Conservation (phyloP, 2,888 invertebrate genomes). For the Caenorhabditis virilis region DNA sequence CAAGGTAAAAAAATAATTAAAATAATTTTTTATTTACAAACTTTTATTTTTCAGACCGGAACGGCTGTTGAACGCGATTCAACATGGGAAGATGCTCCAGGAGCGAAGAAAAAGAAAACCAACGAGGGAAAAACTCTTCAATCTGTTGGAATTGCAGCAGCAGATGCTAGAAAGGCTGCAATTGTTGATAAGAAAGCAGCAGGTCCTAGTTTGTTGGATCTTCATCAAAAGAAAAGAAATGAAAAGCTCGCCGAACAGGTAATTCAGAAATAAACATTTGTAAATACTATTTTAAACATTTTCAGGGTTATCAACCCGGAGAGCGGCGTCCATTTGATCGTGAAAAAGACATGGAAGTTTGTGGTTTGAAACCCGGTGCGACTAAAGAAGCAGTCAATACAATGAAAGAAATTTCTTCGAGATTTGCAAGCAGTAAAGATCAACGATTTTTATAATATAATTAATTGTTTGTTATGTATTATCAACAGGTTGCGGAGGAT, state of each 20-base stretch:
- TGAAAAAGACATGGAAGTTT: constrained; percentile 56
- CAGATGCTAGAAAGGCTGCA: constrained; percentile 24
- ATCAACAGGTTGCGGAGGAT: constrained; percentile 27
- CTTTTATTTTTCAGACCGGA: too few relatives aligned
- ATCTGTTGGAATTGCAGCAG: constrained; percentile 13
- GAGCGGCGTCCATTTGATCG: constrained; percentile 53
- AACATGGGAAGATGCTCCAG: constrained; percentile 36
- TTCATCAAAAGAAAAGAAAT: constrained; percentile 26
- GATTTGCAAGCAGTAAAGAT: constrained; percentile 29
- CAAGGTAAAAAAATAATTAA: too few relatives aligned
- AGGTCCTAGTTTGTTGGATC: constrained; percentile 22
- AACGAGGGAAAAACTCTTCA: constrained; percentile 3
- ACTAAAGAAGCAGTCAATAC: constrained; percentile 30
- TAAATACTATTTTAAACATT: neutral
- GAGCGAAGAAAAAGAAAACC: constrained; percentile 25
- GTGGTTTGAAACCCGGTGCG: constrained; percentile 35
- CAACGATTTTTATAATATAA: constrained; percentile 30
- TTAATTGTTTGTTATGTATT: too few relatives aligned
- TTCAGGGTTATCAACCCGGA: constrained; percentile 21
- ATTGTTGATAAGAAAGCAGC: constrained; percentile 16
- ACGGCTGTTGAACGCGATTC: constrained; percentile 18
- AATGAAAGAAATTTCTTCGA: constrained; percentile 22
- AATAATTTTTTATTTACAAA: too few relatives aligned
- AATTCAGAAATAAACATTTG: neutral
- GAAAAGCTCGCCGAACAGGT: constrained; percentile 12